Conservation (phyloP, 2,113 vertebrate genomes). For the Seriola quinqueradiata region DNA sequence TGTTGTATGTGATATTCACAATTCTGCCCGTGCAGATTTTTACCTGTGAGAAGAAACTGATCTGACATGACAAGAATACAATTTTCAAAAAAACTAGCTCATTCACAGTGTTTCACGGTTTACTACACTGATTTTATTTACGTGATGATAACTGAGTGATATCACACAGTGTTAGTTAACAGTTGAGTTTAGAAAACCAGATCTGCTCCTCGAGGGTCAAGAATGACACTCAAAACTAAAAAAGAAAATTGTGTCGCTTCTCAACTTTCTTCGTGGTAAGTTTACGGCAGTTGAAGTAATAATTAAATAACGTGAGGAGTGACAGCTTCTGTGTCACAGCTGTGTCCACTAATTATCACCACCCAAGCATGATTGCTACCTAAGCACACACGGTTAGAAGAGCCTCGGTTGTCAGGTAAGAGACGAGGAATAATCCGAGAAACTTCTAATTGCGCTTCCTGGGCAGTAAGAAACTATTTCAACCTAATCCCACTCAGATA, state of each 20-base stretch:
- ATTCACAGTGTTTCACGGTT: background rate
- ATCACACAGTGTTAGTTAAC: no score
- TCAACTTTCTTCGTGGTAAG: background rate
- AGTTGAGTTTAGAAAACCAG: background rate
- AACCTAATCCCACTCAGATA: conserved; percentile 77
- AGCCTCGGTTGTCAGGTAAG: conserved; percentile 24
- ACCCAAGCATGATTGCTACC: conserved; percentile 12
- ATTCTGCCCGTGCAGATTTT: background rate
- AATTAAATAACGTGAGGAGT: background rate
- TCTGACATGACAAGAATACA: background rate
- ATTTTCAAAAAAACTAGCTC: background rate
- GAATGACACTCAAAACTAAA: background rate
- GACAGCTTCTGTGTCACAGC: background rate
- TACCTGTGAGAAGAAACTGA: no score
- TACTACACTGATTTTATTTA: background rate
- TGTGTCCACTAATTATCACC: conserved; percentile 33
- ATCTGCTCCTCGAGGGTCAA: background rate
- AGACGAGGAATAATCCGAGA: conserved; percentile 54
- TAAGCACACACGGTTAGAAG: background rate
- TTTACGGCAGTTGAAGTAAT: background rate
- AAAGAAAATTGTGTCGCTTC: background rate
- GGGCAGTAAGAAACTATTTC: conserved; percentile 66
- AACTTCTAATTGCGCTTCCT: conserved; percentile 79
- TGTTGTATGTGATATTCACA: background rate
- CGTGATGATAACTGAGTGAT: background rate